Evolutionary conservation across 2,888 invertebrate genomes (phyloP).

Genomic region (Abrostola triplasia): DNA sequence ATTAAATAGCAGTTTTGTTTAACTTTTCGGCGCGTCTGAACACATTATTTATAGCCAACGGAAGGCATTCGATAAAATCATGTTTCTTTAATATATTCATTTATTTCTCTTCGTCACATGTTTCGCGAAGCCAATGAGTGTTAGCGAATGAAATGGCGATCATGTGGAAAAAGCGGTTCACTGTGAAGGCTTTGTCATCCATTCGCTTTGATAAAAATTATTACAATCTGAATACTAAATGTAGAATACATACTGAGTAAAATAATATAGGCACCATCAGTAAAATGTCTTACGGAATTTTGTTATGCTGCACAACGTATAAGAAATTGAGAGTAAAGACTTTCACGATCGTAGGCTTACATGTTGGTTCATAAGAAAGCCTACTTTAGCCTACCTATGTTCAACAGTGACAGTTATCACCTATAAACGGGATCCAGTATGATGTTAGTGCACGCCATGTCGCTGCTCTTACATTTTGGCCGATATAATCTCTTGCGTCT

Average conservation of each 20-base stretch:
- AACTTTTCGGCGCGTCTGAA: slow-evolving; percentile 18
- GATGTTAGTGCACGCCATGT: not conserved
- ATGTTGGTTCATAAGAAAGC: too few relatives aligned
- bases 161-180: slow-evolving; percentile 53
- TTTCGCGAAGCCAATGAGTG: slow-evolving; percentile 47
- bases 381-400: too few relatives aligned
- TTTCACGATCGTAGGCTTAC: too few relatives aligned
- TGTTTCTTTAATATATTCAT: slow-evolving; percentile 38
- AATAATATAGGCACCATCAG: too few relatives aligned
- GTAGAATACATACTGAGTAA: not conserved
- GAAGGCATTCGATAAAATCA: slow-evolving; percentile 30
- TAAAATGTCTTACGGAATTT: too few relatives aligned
- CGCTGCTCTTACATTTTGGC: slow-evolving; percentile 11
- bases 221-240: slow-evolving; percentile 35
- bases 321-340: too few relatives aligned
- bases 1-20: slow-evolving; percentile 25
- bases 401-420: too few relatives aligned
- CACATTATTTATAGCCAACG: slow-evolving; percentile 28
- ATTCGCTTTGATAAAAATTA: slow-evolving; percentile 48
- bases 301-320: too few relatives aligned
- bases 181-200: slow-evolving; percentile 46
- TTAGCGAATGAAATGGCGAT: slow-evolving; percentile 44
- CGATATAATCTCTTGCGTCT: slow-evolving; percentile 40
- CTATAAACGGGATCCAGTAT: not conserved
- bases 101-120: slow-evolving; percentile 35